Base-by-base conservation (phyloP, 2,797 vertebrate genomes). In the Acipenser oxyrinchus region DNA sequence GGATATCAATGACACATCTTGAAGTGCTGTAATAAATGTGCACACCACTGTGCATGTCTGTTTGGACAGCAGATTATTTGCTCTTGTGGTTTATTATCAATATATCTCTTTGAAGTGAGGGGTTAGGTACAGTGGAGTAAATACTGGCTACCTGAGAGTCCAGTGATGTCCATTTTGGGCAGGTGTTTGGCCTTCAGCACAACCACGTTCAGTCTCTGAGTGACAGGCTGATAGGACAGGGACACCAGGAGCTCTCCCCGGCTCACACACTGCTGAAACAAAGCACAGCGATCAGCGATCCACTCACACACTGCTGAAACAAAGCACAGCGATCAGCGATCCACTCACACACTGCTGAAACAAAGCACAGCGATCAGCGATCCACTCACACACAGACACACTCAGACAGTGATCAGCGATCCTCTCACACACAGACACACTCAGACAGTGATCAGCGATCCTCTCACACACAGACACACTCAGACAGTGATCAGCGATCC, bases 91-190 rank as follows among this genome's bases (percentile, higher is more conserved):
- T 37, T 37, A 37, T 37, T 37, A 37, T 37, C 23, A 37, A 4
- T 37, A 4, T 2, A 8, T 8, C 3, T 15, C 12, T 1, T 11
- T 5, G 23, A 8, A 0, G 8, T 6, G 49, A 0, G 60, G 64
- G 51, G 3, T 10, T 3, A 37, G 23, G 6, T 4, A 1, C 11
- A 59, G 73, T 70, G 79, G 72, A 79, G 84, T 81, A 84, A 86
- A 83, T 81, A 94, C 95, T 94, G 87, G 95, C 94, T 98, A 82
- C 94, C 95, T 86, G 96, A 96, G 82, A 97, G 91, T 60, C 95
- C 95, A 0, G 90, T 96, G 86, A 98, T 94, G 75, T 98, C 96
- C 92, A 96, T 93, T 87, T 95, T 97, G 60, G 96, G 96, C 75
- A 98, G 85, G 53, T 96, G 94, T 73, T 91, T 89, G 61, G 95